Evolutionary conservation across 2,888 invertebrate genomes (phyloP), one percentile per base, ranked within the genome.

Genomic region (Nemapogon koenigi): DNA sequence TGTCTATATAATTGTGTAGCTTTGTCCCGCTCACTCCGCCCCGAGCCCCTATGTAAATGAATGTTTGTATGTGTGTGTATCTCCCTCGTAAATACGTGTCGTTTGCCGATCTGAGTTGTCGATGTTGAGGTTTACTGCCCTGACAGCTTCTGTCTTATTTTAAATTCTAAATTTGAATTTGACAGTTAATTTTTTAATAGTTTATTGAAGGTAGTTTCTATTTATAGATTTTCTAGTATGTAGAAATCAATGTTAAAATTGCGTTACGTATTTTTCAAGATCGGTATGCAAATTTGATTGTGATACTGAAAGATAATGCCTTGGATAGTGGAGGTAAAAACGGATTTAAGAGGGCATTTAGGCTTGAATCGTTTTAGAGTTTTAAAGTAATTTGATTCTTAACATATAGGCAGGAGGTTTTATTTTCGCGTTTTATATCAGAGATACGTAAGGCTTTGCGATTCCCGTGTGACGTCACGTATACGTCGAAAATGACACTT

Each of bases 401-500:
- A 49, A 42, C 35, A 2, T 13, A 17, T 39, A 41, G 14, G 33
- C 22, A 3, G 36, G 56, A 60, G 47, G 62, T 52, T 49, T 52
- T 45, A 46, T 54, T n/a, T 53, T 62, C 40, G 33, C n/a, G 33
- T 11, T 11, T 19, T 6, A 19, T 19, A 19, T 4, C 13, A 13
- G 3, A 13, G 10, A 19, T 33, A 33, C 33, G 33, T 33, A 33
- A 33, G 33, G 33, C 33, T 18, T 14, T 33, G 33, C 16, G 33
- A 19, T 33, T 16, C 19, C 41, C 47, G 45, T 49, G 53, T 75
- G 72, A 76, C 75, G 76, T 76, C 76, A 75, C 71, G 60, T 59
- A 64, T 63, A 70, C 67, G 69, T 69, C 70, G 65, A 69, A 71
- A 73, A 78, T 73, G 76, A 75, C 75, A 75, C 67, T 69, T 76